Conservation (phyloP, 2,888 invertebrate genomes). For the Hymenopus coronatus region DNA sequence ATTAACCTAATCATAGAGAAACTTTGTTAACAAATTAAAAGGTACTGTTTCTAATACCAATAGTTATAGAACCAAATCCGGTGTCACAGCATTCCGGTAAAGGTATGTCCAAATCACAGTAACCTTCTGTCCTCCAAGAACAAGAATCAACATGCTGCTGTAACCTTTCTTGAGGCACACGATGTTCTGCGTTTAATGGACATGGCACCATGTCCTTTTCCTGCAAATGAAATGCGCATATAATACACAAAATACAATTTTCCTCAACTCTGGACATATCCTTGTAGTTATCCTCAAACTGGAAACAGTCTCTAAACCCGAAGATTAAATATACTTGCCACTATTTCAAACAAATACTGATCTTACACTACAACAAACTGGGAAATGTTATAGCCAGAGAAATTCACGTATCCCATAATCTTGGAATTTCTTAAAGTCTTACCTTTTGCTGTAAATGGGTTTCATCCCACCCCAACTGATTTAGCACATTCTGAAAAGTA, state of each 20-base stretch:
- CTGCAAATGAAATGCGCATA: conserved; percentile 32
- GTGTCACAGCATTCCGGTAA: conserved; percentile 44
- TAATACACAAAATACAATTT: too few species aligned
- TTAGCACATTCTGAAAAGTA: neutral
- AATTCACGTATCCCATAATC: neutral
- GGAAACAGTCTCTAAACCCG: too few species aligned
- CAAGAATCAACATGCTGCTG: conserved; percentile 50
- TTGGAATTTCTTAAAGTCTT: neutral
- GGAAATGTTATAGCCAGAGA: too few species aligned
- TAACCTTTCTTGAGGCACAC: conserved; percentile 45
- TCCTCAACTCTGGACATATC: too few species aligned
- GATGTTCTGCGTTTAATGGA: conserved; percentile 50
- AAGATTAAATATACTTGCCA: too few species aligned
- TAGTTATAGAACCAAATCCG: neutral
- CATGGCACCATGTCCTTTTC: conserved; percentile 45
- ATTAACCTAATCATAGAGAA: too few species aligned
- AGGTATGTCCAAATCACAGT: conserved; percentile 47
- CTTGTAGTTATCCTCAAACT: too few species aligned
- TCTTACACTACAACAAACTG: too few species aligned
- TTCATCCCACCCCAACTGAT: neutral
- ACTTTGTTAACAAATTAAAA: too few species aligned
- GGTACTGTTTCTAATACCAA: conserved; percentile 35
- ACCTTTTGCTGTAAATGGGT: neutral
- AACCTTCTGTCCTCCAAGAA: conserved; percentile 50
- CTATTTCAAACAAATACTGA: too few species aligned